Base-by-base conservation (phyloP, 2,888 invertebrate genomes). In the Microplitis manilae region DNA sequence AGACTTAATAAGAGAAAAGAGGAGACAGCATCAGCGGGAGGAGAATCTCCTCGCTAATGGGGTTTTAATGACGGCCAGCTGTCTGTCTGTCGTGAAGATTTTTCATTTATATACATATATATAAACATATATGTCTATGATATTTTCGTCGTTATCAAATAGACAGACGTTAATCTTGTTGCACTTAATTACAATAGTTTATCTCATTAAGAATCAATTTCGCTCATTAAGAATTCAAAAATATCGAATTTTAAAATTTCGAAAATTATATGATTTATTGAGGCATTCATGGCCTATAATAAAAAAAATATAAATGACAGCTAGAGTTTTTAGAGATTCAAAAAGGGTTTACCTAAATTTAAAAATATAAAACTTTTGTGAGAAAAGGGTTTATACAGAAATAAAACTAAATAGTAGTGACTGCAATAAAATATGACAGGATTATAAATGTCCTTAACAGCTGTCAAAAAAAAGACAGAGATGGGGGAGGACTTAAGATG, bases 11-110 rank as follows among this genome's bases (percentile, higher is more conserved):
- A 62, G 70, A 77, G 81, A 83, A 75, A 76, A 76, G 78, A 67
- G 67, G 70, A 67, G 68, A 64, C 73, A 30, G 30, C 30, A 30
- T 67, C 67, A 64, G 74, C 62, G 75, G 77, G 84, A 82, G 83
- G 84, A 85, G 75, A 72, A 68, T 68, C 71, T 77, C 80, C 80
- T 81, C 76, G 84, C 85, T 86, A 86, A 86, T 86, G 86, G 82
- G 82, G 87, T 89, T 89, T 89, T 89, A 89, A 89, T 90, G 90
- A 90, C 90, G 88, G 89, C 88, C 89, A 89, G 90, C 90, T 88
- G 90, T 88, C 90, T 85, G 86, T 88, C 88, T 79, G 79, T 81
- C 88, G 86, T 85, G 86, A 86, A 87, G 83, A 87, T 88, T 67
- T 39, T 62, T 39, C 69, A 75, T 77, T 6, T 5, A 38, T 50